phyloP scores from a whole-genome alignment of 2,113 vertebrate genomes.

The Ceyx margarethae region DNA sequence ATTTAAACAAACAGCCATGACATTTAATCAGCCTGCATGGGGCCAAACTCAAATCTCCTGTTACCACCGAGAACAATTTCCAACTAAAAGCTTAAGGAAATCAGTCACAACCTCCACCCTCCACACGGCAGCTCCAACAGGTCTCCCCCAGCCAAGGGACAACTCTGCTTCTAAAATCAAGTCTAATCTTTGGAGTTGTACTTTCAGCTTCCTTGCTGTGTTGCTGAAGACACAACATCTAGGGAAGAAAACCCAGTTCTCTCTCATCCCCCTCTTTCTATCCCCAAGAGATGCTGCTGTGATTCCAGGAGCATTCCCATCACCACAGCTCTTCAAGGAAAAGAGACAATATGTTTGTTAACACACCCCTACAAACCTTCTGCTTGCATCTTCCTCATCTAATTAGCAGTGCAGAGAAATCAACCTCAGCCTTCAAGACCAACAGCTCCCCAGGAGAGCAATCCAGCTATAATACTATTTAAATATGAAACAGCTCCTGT shows the following conservation, averaged over 20 bases:
- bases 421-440: constrained; percentile 54
- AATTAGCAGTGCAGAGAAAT: constrained; percentile 70
- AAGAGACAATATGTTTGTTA: background rate
- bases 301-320: no score
- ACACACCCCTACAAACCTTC: background rate
- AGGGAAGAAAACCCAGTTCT: no score
- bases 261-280: no score
- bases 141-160: background rate
- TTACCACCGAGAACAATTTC: background rate
- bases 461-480: constrained; percentile 48
- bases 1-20: background rate
- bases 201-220: background rate
- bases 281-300: background rate
- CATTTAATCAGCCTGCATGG: background rate
- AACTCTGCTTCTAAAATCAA: background rate
- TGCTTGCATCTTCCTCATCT: background rate
- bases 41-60: background rate
- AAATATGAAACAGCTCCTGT: constrained; percentile 65
- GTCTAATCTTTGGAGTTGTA: fast-evolving
- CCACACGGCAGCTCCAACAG: background rate
- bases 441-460: constrained; percentile 48
- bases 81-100: background rate
- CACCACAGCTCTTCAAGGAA: background rate
- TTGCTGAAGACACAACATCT: background rate
- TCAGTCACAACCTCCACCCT: background rate